Conservation (phyloP, 2,888 invertebrate species). For the Gryllus longicercus region DNA sequence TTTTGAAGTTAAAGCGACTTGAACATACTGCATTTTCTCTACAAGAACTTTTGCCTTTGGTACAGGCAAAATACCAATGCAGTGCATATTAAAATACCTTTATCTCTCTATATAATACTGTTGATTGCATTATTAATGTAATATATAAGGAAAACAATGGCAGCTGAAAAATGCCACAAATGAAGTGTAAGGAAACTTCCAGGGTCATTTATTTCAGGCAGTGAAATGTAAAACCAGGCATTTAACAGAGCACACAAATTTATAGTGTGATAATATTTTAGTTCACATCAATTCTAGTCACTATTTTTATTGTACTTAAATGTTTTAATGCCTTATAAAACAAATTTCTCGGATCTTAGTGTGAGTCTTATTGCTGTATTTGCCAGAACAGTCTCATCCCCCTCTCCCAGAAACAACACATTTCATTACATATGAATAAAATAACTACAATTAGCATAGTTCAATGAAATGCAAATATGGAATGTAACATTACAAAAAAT, state of each 20-base stretch:
- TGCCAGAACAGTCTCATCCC: no score
- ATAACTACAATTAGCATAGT: no score
- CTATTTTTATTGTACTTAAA: background rate
- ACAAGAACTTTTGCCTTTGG: background rate
- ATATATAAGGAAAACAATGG: background rate
- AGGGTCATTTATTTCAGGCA: background rate
- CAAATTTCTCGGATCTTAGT: no score
- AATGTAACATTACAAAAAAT: no score
- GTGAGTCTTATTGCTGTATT: no score
- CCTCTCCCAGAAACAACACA: no score
- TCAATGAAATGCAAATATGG: no score
- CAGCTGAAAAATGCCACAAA: background rate
- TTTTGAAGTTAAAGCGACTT: background rate
- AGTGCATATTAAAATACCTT: slow-evolving; percentile 9
- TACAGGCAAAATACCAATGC: background rate
- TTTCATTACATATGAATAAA: no score
- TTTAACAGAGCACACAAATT: background rate
- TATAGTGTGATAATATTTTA: background rate
- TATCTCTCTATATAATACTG: slow-evolving; percentile 8
- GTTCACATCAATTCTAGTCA: background rate
- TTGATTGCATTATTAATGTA: background rate
- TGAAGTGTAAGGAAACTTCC: background rate
- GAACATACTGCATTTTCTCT: background rate
- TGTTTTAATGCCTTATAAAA: no score
- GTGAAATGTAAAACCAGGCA: background rate